Base-by-base conservation (phyloP, 2,888 invertebrate genomes). In the Agonopterix alstromeriana region DNA sequence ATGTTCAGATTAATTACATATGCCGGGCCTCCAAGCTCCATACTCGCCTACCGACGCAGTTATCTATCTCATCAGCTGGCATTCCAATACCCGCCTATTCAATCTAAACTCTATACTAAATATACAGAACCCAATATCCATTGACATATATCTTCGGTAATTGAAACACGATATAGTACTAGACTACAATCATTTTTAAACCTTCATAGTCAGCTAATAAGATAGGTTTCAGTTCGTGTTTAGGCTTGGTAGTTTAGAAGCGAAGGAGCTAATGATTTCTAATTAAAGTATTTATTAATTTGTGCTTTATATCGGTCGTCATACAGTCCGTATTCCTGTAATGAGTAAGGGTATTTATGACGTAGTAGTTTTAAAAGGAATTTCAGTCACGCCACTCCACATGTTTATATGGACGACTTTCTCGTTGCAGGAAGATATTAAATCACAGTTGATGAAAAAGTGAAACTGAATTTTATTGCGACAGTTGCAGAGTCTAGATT, bases 341-440 rank as follows among this genome's bases (percentile, higher is more conserved):
- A 56, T 53, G 46, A 44, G 48, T 36, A 46, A 54, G 53, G 66
- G 67, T 56, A 56, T 53, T 63, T 82, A 64, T 73, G 78, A 68
- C 69, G 67, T 75, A 75, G 73, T 60, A 63, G 48, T 58, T 67
- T 65, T 55, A 56, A 62, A 71, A 75, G 70, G 73, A 72, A 71
- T 71, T 77, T 74, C 70, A 79, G 79, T 82, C 82, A 82, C 81
- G 83, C 82, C 81, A 83, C 75, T 76, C 61, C 65, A 69, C 67
- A 73, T 75, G 70, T 73, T 73, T 71, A 75, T 76, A 67, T 70
- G 61, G 60, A 57, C 57, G 60, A 59, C 58, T 61, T 67, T 67
- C 60, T 63, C 50, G 62, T 65, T 58, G 62, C 58, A 57, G 67
- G 66, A 77, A 67, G 63, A 70, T 67, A 52, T 50, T 56, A 61